Percentiles rank a stretch among this genome's conserved stretches.
Conservation (phyloP, 1,140 invertebrate species). For the Colletes gigas region DNA sequence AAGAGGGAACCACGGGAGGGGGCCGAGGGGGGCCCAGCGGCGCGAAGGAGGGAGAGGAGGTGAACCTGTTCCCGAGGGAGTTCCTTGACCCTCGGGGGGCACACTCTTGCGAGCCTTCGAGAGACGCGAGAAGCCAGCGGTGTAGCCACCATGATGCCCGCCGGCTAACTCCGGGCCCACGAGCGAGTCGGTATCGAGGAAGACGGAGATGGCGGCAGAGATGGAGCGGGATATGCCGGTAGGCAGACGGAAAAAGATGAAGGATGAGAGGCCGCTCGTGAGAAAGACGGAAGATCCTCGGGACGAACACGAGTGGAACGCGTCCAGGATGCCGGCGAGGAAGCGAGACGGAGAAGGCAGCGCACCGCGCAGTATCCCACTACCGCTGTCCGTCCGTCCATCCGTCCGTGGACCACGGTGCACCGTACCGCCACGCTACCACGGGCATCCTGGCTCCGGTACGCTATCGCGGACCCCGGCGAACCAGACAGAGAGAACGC, state of each 20-base stretch:
- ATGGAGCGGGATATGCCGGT: constrained; percentile 35
- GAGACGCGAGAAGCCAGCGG: constrained; percentile 68
- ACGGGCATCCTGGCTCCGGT: constrained; percentile 38
- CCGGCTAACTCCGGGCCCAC: constrained; percentile 70
- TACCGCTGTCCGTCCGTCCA: constrained; percentile 64
- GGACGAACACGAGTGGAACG: neutral
- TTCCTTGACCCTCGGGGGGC: constrained; percentile 78
- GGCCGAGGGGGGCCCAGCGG: constrained; percentile 3
- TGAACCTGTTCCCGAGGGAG: constrained; percentile 82
- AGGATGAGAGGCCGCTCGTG: constrained; percentile 34
- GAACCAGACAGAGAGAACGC: neutral
- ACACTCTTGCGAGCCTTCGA: constrained; percentile 65
- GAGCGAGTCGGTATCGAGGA: constrained; percentile 49
- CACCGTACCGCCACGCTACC: constrained; percentile 63
- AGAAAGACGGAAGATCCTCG: neutral
- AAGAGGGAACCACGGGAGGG: constrained; percentile 24
- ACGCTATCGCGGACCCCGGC: constrained; percentile 13
- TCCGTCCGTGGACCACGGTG: constrained; percentile 60
- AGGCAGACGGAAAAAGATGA: constrained; percentile 43
- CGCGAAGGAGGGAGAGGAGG: constrained; percentile 64
- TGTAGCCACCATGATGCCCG: constrained; percentile 76
- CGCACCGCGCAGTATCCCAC: constrained; percentile 70
- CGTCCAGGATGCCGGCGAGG: constrained; percentile 15
- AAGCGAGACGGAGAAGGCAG: constrained; percentile 52
- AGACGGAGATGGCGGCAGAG: constrained; percentile 32